Base-by-base conservation (phyloP, 2,888 invertebrate genomes). In the Ormyrus thymus region DNA sequence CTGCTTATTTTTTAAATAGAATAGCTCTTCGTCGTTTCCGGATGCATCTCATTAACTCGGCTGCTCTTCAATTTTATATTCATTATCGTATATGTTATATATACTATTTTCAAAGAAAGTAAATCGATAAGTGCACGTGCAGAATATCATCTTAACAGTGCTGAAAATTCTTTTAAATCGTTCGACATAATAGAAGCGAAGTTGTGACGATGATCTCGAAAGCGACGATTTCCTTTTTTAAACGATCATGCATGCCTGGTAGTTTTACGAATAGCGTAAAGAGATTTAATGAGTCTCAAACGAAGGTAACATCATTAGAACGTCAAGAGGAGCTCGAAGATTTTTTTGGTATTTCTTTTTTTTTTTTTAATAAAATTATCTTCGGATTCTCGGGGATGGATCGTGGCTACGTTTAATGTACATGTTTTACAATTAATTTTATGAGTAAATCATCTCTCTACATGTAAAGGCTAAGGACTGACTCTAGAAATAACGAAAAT, bases 191-290 rank as follows among this genome's bases (percentile, higher is more conserved):
- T 29, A 29, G 29, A 59, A 8, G 55, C n/a, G 59, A 71, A 71
- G 51, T 59, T 59, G 48, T 59, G 56, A 74, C 51, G 56, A 74
- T 58, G 74, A 74, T 74, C 51, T 74, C 66, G 66, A 66, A 74
- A 74, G 66, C 74, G 66, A 74, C 58, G 58, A 71, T 71, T n/a
- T 15, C n/a, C n/a, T 11, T 43, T 66, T 11, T 53, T n/a, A 61
- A 29, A 29, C 29, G 29, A 29, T 29, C 29, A 29, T 29, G 29
- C 29, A 29, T 29, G 48, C 70, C n/a, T 51, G n/a, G 50, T 8
- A 13, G 10, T 8, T 51, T 43, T 6, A 50, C 10, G 10, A 48
- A 58, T 29, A 29, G 29, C 29, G 29, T 29, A 29, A 29, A 29
- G 29, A 29, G 29, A 29, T 29, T 29, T 29, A 29, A 29, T 29